Evolutionary conservation across 2,113 vertebrate species (phyloP), one percentile per base, ranked within the genome.

Genomic region (Ibidorhyncha struthersii): DNA sequence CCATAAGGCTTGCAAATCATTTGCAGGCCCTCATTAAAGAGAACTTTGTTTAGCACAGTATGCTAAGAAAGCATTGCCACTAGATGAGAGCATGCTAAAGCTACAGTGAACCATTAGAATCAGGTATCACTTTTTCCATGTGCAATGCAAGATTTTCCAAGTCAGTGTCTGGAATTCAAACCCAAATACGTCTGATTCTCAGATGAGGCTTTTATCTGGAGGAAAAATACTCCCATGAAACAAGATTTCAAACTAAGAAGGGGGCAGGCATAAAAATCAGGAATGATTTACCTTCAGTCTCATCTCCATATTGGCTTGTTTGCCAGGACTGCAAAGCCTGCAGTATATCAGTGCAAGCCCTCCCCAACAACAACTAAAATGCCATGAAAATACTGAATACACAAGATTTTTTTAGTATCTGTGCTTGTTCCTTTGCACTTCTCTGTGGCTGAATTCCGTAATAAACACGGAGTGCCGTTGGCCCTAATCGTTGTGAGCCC

Each of bases 121-220:
- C 92, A 92, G 97, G 93, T 93, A 94, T 95, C 95, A 97, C 83
- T 91, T 97, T 97, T 97, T 97, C 97, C 96, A 96, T 94, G 71
- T 72, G 94, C 80, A 92, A 53, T 41, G 93, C 61, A 94, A 91
- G 86, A 86, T 82, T 97, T 97, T 97, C 95, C 96, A 95, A 97
- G 95, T 92, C 76, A 74, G 29, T 82, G 96, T 96, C 97, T 97
- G 95, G 97, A 97, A 97, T 95, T 96, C 95, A 91, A 97, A 95
- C 95, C 86, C 96, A 96, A 97, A 96, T 92, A 96, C 0, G 81
- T 97, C 97, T 97, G 96, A 91, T 91, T 95, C 73, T 92, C 77
- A 89, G 85, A 96, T 95, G 94, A 91, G 58, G 61, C 73, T 95
- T 97, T 96, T 97, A 96, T 96, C 97, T 96, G 73, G 52, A 96